A percentile compares a stretch with the other conserved stretches of the same genome.
phyloP scores from a whole-genome alignment of 37 sponge, comb jelly and placozoan genomes.

The Crambe crambe region DNA sequence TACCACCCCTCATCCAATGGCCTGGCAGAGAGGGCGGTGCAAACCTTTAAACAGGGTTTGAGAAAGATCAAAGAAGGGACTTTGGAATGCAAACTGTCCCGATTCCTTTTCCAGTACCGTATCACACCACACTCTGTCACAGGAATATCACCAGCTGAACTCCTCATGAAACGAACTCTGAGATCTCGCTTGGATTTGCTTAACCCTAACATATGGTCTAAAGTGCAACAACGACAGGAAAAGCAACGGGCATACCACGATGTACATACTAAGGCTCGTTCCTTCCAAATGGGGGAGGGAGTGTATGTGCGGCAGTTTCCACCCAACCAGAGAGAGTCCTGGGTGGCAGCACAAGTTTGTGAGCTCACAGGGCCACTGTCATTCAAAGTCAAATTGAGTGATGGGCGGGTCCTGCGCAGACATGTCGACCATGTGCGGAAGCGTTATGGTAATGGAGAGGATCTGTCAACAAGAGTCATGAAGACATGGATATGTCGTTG shows the following conservation, averaged over 20 bases:
- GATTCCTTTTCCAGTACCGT: neutral
- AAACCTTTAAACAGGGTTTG: neutral
- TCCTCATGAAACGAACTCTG: neutral
- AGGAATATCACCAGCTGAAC: neutral
- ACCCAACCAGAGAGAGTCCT: too few species aligned
- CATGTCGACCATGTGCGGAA: too few species aligned
- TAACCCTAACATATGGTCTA: neutral
- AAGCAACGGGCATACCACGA: neutral
- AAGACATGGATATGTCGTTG: neutral
- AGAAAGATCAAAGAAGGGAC: neutral
- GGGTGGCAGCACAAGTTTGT: too few species aligned
- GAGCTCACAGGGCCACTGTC: neutral
- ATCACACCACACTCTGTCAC: neutral
- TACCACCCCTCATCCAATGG: neutral
- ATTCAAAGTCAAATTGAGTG: neutral
- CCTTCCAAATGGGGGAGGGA: conserved; percentile 3
- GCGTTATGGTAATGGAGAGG: too few species aligned
- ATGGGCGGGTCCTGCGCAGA: neutral
- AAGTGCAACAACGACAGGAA: neutral
- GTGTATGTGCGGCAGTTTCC: too few species aligned
- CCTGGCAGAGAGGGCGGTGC: neutral
- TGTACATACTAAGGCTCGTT: neutral
- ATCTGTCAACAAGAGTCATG: too few species aligned
- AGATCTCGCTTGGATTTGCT: too few species aligned
- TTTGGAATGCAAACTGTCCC: neutral